Conservation (phyloP, 2,797 vertebrate species). For the Hydrolagus colliei region DNA sequence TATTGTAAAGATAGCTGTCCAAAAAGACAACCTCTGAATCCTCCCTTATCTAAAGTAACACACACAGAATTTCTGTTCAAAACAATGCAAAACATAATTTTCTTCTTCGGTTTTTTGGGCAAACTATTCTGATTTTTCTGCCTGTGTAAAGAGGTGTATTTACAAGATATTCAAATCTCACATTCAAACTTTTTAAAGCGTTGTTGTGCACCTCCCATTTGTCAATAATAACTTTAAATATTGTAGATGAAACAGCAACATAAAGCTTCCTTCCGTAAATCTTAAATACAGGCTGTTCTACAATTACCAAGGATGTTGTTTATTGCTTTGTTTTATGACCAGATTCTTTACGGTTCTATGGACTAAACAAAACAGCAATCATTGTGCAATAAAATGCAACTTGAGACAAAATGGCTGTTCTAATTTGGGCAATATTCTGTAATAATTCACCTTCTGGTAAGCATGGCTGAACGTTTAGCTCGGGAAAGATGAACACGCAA, state of each 20-base stretch:
- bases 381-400: conserved; percentile 2
- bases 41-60: not conserved
- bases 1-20: not conserved
- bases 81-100: too few species aligned
- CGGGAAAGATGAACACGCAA: not conserved
- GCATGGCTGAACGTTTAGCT: not conserved
- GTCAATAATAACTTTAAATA: not conserved
- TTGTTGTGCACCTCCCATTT: not conserved
- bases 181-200: not conserved
- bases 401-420: conserved; percentile 1
- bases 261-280: not conserved
- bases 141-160: too few species aligned
- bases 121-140: not conserved
- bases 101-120: not conserved
- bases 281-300: not conserved
- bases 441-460: conserved; percentile 15
- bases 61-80: not conserved
- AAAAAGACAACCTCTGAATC: not conserved
- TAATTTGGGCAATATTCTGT: not conserved
- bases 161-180: not conserved
- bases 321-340: conserved; percentile 1
- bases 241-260: not conserved
- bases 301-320: not conserved
- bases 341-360: not conserved
- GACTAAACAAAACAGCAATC: conserved; percentile 5